Evolutionary conservation across 2,113 vertebrate species (phyloP).

Genomic region (human): GRCh38 chr14:36973001-36973500

Average conservation of each 20-base stretch:
- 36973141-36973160: neutral
- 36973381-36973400: neutral
- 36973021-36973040: too few species aligned
- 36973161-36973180: neutral
- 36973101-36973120: neutral
- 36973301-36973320: neutral
- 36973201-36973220: neutral
- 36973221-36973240: neutral
- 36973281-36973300: neutral
- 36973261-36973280: accelerated
- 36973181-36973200: neutral
- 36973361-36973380: neutral
- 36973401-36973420: neutral
- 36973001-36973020: too few species aligned
- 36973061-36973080: too few species aligned
- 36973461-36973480: neutral
- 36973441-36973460: neutral
- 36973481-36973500: neutral
- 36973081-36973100: too few species aligned
- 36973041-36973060: too few species aligned
- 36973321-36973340: neutral
- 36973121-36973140: neutral
- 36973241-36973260: neutral
- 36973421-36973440: neutral
- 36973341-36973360: neutral